phyloP scores from a whole-genome alignment of 1,140 invertebrate species.

The Hycleus phaleratus region DNA sequence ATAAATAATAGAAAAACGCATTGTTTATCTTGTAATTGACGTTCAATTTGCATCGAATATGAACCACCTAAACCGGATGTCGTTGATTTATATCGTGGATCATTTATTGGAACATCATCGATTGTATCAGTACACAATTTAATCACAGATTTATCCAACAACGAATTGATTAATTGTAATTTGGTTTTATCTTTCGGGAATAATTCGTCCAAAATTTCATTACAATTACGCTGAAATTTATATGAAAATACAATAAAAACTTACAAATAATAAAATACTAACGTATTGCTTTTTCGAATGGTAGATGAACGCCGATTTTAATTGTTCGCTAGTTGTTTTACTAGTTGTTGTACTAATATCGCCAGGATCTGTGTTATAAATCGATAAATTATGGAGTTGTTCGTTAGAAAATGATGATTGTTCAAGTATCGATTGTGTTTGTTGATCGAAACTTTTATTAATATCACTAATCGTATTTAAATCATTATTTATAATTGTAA shows the following conservation, averaged over 20 bases:
- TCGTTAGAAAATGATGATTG: conserved; percentile 25
- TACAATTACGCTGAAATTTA: conserved; percentile 27
- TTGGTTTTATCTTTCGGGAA: conserved; percentile 46
- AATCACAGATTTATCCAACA: conserved; percentile 61
- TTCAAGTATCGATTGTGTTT: conserved; percentile 10
- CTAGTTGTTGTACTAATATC: conserved; percentile 53
- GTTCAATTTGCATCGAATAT: conserved; percentile 68
- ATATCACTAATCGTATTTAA: neutral
- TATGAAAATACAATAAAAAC: too few species aligned
- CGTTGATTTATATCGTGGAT: conserved; percentile 68
- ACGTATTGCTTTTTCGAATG: conserved; percentile 50
- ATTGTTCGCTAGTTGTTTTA: conserved; percentile 54
- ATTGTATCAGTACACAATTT: conserved; percentile 69
- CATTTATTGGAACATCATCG: conserved; percentile 79
- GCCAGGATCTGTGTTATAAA: conserved; percentile 64
- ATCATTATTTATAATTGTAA: conserved; percentile 48
- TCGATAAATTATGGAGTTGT: conserved; percentile 46
- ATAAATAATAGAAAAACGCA: conserved; percentile 66
- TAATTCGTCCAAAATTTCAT: conserved; percentile 58
- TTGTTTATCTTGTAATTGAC: conserved; percentile 80
- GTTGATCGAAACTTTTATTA: conserved; percentile 13
- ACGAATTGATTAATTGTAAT: conserved; percentile 46
- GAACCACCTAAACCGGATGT: conserved; percentile 50
- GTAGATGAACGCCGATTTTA: conserved; percentile 74
- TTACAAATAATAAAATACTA: conserved; percentile 39